Conservation (phyloP, 1,140 invertebrate species). For the Drosophila malerkotliana region DNA sequence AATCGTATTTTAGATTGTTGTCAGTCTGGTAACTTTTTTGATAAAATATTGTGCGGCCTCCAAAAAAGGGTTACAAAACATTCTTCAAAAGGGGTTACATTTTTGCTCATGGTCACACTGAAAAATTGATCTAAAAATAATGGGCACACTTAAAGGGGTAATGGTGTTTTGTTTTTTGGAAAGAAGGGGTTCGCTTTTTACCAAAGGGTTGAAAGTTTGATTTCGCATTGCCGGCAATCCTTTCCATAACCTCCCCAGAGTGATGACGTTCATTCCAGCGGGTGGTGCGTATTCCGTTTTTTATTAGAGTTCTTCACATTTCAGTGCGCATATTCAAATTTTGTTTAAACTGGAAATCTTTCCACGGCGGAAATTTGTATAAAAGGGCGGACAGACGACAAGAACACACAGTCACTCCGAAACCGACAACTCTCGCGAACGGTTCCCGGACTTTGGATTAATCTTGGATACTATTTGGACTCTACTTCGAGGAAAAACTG, state of each 20-base stretch:
- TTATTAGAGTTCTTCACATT: slow-evolving; percentile 22
- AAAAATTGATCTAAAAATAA: slow-evolving; percentile 10
- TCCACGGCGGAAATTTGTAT: slow-evolving; percentile 52
- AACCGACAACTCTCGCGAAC: slow-evolving; percentile 12
- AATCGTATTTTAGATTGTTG: slow-evolving; percentile 31
- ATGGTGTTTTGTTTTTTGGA: neutral
- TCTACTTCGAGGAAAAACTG: neutral
- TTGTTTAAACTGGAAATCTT: slow-evolving; percentile 64
- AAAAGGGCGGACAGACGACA: slow-evolving; percentile 28
- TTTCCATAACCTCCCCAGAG: slow-evolving; percentile 13
- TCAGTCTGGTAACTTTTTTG: slow-evolving; percentile 20
- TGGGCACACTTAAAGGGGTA: slow-evolving; percentile 7
- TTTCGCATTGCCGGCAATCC: slow-evolving; percentile 5
- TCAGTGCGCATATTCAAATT: slow-evolving; percentile 78
- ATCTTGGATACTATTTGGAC: neutral
- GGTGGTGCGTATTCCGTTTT: slow-evolving; percentile 27
- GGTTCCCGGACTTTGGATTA: slow-evolving; percentile 21
- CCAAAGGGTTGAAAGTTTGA: slow-evolving; percentile 57
- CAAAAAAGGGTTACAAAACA: slow-evolving; percentile 4
- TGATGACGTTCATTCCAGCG: slow-evolving; percentile 11
- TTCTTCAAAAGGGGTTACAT: slow-evolving; percentile 18
- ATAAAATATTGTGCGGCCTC: slow-evolving; percentile 5
- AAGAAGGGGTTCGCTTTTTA: slow-evolving; percentile 19
- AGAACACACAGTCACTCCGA: slow-evolving; percentile 21
- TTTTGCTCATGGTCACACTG: slow-evolving; percentile 27